These are phyloP conservation scores for Leuctra nigra DNA, from an alignment of 2,888 invertebrate species.

Conservation along the genomic window DNA sequence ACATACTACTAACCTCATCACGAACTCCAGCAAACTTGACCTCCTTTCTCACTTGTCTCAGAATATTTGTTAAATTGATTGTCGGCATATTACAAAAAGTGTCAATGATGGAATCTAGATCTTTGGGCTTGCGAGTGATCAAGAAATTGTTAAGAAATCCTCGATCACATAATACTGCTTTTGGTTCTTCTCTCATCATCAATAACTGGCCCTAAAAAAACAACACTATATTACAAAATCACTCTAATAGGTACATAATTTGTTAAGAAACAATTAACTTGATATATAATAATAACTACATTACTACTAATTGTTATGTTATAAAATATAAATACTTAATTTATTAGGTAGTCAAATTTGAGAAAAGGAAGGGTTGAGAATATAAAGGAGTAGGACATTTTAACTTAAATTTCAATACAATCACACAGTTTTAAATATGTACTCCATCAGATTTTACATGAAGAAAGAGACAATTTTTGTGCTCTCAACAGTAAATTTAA, in stretches of 20 bases:
- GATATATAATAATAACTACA: too few species aligned
- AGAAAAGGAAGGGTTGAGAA: too few species aligned
- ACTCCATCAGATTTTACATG: too few species aligned
- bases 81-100: slow-evolving; percentile 18
- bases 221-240: too few species aligned
- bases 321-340: too few species aligned
- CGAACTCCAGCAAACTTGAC: slow-evolving; percentile 13
- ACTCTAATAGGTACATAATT: too few species aligned
- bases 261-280: too few species aligned
- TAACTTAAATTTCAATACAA: background rate
- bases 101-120: slow-evolving; percentile 7
- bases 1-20: slow-evolving; percentile 17
- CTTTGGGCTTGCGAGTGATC: slow-evolving; percentile 6
- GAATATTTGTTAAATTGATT: slow-evolving; percentile 6
- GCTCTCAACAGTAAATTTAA: too few species aligned
- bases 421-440: too few species aligned
- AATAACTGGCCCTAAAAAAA: slow-evolving; percentile 14
- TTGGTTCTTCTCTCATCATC: slow-evolving; percentile 17
- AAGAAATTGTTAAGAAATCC: slow-evolving; percentile 12
- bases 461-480: too few species aligned
- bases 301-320: too few species aligned
- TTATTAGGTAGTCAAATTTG: too few species aligned
- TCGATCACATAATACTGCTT: slow-evolving; percentile 20
- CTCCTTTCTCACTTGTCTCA: slow-evolving; percentile 9
- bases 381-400: background rate